Conservation (phyloP, 64 coral and sea anemone species). For the Platygyra sinensis region DNA sequence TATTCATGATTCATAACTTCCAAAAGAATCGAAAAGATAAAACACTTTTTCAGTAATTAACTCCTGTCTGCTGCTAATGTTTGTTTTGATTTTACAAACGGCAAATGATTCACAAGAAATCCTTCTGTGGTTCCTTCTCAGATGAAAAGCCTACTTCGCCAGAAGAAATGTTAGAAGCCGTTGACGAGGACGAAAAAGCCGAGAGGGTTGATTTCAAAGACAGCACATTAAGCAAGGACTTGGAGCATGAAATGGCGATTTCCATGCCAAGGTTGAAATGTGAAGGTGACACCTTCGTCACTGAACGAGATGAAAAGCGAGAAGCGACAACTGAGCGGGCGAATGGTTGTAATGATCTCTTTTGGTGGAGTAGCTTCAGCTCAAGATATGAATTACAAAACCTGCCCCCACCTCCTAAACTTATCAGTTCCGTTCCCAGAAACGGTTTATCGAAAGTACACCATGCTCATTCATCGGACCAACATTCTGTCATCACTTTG, state of each 20-base stretch:
- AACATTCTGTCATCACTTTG: not conserved
- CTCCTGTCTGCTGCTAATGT: not conserved
- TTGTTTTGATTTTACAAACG: not conserved
- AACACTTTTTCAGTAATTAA: not conserved
- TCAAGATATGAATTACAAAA: conserved; percentile 67
- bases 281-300: not conserved
- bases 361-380: conserved; percentile 65
- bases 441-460: not conserved
- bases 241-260: conserved; percentile 16
- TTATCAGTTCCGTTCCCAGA: conserved; percentile 63
- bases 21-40: not conserved
- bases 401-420: conserved; percentile 86
- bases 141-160: conserved; percentile 19
- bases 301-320: conserved; percentile 11
- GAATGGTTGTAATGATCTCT: conserved; percentile 47
- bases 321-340: not conserved
- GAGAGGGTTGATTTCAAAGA: not conserved
- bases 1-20: conserved; percentile 52
- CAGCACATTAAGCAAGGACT: not conserved
- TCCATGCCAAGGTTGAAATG: not conserved
- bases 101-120: not conserved
- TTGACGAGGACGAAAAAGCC: not conserved
- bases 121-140: not conserved
- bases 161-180: conserved; percentile 12
- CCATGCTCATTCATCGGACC: not conserved